Base-by-base conservation (phyloP, 1,140 invertebrate genomes). In the Eulimnadia texana region DNA sequence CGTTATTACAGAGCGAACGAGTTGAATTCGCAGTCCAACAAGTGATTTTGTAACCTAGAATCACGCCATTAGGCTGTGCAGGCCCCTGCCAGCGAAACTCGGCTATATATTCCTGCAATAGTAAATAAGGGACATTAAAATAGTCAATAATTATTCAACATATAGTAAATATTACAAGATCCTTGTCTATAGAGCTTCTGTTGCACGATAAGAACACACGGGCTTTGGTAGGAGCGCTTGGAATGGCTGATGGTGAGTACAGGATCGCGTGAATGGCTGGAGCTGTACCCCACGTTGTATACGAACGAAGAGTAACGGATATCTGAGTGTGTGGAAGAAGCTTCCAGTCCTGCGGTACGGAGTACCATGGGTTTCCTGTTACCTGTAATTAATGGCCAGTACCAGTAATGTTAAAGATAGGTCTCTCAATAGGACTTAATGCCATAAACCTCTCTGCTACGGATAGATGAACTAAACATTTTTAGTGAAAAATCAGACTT, bases 11-110 rank as follows among this genome's bases (percentile, higher is more conserved):
- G n/a, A 28, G 28, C 9, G 3, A 22, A 20, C 29, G 24, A 10
- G 13, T 16, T 10, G 22, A 19, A 50, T 20, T 53, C 2, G 6
- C 16, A 25, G 58, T 58, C 83, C 84, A 88, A 70, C 81, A 87
- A 27, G 78, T 77, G 1, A 87, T 78, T 62, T 78, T 79, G 72
- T 89, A 92, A 0, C 81, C 82, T 64, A 75, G 74, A 22, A 93
- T 79, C 1, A 84, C 67, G 3, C 90, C 90, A 70, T 91, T 90
- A 0, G 80, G 73, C 55, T 78, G 75, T 54, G 75, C 65, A 0
- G 89, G 90, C 0, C 77, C 69, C 68, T 84, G 79, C 92, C 92
- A 96, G 25, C 91, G 81, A 50, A 78, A 73, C 63, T 76, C 70
- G 6, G 72, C 72, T 3, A 54, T n/a, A 68, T 69, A 70, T 55